Evolutionary conservation across 2,888 invertebrate species (phyloP).

Genomic region (Ennomos erosarius): DNA sequence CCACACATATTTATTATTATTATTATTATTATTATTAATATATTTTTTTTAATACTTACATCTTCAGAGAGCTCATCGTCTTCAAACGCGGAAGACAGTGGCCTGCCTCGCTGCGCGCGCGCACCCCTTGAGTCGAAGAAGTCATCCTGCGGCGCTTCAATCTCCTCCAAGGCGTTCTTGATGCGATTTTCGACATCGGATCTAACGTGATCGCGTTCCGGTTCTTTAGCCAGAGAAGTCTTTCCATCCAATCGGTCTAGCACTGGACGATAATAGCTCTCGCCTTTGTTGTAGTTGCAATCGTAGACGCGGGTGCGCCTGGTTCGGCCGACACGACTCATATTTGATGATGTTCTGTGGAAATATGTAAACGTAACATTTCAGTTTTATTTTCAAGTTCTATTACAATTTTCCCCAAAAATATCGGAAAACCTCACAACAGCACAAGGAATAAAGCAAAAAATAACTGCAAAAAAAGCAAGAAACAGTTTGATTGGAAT

Average conservation of each 20-base stretch:
- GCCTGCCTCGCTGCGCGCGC: slow-evolving; percentile 76
- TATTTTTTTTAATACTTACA: slow-evolving; percentile 58
- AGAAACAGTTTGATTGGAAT: too few relatives aligned
- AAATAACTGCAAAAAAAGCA: too few relatives aligned
- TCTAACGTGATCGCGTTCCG: slow-evolving; percentile 68
- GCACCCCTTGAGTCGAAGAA: slow-evolving; percentile 88
- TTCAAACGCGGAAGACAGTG: slow-evolving; percentile 74
- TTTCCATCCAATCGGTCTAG: slow-evolving; percentile 91
- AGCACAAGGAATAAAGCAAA: too few relatives aligned
- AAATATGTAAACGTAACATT: neutral
- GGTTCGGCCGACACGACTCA: slow-evolving; percentile 85
- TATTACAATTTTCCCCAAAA: too few relatives aligned
- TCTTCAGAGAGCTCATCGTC: slow-evolving; percentile 80
- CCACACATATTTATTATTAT: too few relatives aligned
- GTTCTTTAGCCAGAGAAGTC: slow-evolving; percentile 60
- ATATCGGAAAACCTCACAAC: too few relatives aligned
- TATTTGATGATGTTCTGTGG: slow-evolving; percentile 42
- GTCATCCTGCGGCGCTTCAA: slow-evolving; percentile 77
- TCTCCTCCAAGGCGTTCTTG: slow-evolving; percentile 66
- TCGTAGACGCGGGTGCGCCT: slow-evolving; percentile 93
- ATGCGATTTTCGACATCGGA: slow-evolving; percentile 71
- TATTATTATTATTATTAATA: too few relatives aligned
- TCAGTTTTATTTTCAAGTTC: too few relatives aligned
- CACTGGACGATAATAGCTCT: slow-evolving; percentile 92
- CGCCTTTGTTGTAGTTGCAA: slow-evolving; percentile 93